Conservation (phyloP, 2,888 invertebrate species). For the Zele albiditarsus region DNA sequence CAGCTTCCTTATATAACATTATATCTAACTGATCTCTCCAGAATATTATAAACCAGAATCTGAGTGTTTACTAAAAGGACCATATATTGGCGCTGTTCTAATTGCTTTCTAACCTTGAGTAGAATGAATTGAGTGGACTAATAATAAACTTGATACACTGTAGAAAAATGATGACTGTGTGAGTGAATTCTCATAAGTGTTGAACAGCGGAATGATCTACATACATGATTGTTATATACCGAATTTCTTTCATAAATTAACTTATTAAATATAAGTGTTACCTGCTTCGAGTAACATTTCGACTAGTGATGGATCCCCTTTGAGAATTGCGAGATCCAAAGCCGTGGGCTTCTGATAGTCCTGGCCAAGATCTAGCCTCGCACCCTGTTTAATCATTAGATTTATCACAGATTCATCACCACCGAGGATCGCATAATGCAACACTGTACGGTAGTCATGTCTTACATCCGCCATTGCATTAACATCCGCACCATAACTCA, state of each 20-base stretch:
- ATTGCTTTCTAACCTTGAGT: no score
- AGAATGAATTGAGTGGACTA: no score
- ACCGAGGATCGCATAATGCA: constrained; percentile 91
- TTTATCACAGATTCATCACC: constrained; percentile 83
- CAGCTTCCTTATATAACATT: no score
- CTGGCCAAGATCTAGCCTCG: constrained; percentile 79
- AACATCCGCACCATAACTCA: constrained; percentile 88
- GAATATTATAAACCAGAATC: no score
- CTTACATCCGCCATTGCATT: constrained; percentile 90
- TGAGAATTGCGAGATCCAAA: constrained; percentile 88
- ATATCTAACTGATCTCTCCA: no score
- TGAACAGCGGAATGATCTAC: background rate
- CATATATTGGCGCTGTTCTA: no score
- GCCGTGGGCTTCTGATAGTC: constrained; percentile 84
- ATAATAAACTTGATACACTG: no score
- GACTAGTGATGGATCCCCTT: constrained; percentile 84
- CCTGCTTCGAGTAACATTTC: constrained; percentile 81
- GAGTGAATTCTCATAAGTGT: no score
- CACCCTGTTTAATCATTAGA: constrained; percentile 87
- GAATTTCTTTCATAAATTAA: background rate
- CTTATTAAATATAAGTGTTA: constrained; percentile 60
- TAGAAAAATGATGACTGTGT: no score
- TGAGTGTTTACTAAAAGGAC: no score
- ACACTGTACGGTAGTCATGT: constrained; percentile 89
- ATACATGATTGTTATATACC: background rate